phyloP scores from a whole-genome alignment of 2,888 invertebrate genomes.

The Resseliella maxima region DNA sequence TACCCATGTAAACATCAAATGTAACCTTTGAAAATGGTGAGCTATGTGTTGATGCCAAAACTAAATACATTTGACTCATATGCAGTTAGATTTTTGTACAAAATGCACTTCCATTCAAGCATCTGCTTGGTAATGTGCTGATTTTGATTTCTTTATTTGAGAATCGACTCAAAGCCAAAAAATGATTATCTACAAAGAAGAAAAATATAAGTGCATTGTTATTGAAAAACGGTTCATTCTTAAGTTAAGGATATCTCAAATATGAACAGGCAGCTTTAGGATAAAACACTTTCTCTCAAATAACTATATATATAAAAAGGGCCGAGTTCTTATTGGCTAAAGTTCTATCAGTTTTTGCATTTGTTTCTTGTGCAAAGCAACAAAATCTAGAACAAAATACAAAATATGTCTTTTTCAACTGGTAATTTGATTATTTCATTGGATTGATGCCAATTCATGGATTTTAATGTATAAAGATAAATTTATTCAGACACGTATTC shows the following conservation, averaged over 20 bases:
- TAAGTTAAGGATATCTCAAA: not conserved
- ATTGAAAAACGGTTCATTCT: not conserved
- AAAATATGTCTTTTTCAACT: not conserved
- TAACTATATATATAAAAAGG: not conserved
- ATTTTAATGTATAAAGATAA: too few relatives aligned
- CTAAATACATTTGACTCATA: not conserved
- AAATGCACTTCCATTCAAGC: not conserved
- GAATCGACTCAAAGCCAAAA: not conserved
- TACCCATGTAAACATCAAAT: not conserved
- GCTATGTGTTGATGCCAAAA: not conserved
- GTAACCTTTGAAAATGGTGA: not conserved
- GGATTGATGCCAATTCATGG: not conserved
- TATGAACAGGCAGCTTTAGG: not conserved
- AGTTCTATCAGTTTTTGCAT: not conserved
- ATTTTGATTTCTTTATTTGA: constrained; percentile 3
- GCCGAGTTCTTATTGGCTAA: not conserved
- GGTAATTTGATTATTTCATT: constrained; percentile 32
- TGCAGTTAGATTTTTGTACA: not conserved
- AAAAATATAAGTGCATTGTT: constrained; percentile 30
- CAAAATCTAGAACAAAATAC: not conserved
- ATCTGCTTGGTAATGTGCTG: constrained; percentile 51
- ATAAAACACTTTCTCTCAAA: not conserved
- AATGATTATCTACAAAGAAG: constrained; percentile 13
- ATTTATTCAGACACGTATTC: too few relatives aligned
- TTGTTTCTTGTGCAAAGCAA: not conserved